phyloP scores from a whole-genome alignment of 2,797 vertebrate species.

The Semotilus atromaculatus region DNA sequence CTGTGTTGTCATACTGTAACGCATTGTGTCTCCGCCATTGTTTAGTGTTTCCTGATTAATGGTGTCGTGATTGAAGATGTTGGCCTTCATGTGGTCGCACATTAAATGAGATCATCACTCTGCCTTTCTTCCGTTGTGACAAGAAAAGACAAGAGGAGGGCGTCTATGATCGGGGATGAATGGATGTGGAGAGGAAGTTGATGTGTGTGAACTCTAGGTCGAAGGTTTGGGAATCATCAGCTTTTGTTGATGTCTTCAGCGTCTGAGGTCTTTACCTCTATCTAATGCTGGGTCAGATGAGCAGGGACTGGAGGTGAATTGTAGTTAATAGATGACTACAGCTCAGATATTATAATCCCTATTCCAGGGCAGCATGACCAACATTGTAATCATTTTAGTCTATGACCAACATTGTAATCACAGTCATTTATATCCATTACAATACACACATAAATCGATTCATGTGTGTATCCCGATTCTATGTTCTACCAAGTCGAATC shows the following conservation, averaged over 20 bases:
- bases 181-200: constrained; percentile 22
- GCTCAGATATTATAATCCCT: constrained; percentile 18
- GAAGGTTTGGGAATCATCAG: not conserved
- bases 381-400: not conserved
- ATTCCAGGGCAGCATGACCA: not conserved
- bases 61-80: constrained; percentile 38
- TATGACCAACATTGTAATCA: not conserved
- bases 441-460: not conserved
- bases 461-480: too few species aligned
- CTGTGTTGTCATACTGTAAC: constrained; percentile 36
- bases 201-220: constrained; percentile 10
- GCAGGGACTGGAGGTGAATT: constrained; percentile 3
- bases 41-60: constrained; percentile 48
- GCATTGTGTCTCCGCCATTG: constrained; percentile 32
- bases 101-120: constrained; percentile 56
- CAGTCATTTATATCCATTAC: not conserved
- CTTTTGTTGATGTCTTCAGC: constrained; percentile 22
- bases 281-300: constrained; percentile 39
- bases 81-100: constrained; percentile 49
- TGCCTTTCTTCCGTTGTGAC: constrained; percentile 40
- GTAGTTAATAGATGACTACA: constrained; percentile 24
- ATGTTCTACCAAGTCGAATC: too few species aligned
- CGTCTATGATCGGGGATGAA: constrained; percentile 43
- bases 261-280: not conserved
- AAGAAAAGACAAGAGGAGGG: constrained; percentile 48